Percentiles rank a stretch among this genome's conserved stretches.
phyloP scores from a whole-genome alignment of 2,113 vertebrate genomes.

The Syngnathus typhle region DNA sequence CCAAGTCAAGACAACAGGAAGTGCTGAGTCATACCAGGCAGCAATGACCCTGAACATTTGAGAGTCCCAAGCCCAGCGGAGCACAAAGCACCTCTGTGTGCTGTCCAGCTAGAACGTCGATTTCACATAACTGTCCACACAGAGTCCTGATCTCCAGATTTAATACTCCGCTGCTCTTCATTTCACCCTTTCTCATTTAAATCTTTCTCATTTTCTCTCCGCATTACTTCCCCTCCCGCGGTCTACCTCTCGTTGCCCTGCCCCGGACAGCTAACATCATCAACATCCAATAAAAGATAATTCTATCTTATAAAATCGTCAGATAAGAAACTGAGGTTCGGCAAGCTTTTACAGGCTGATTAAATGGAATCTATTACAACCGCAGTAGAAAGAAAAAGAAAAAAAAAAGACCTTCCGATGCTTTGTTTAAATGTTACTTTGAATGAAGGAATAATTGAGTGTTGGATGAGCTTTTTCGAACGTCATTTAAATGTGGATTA shows the following conservation, averaged over 20 bases:
- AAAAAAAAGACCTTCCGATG: neutral
- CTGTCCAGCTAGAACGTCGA: conserved; percentile 21
- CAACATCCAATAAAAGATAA: conserved; percentile 58
- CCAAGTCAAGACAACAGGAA: conserved; percentile 5
- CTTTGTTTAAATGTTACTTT: conserved; percentile 24
- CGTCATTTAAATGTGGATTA: neutral
- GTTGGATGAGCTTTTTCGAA: neutral
- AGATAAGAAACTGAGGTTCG: conserved; percentile 38
- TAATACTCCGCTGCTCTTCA: conserved; percentile 30
- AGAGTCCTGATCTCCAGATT: conserved; percentile 25
- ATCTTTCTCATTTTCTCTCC: conserved; percentile 40
- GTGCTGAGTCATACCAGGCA: conserved; percentile 38
- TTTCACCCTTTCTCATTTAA: conserved; percentile 36
- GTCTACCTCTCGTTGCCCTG: conserved; percentile 18
- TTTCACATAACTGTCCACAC: conserved; percentile 15
- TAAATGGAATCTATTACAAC: conserved; percentile 36
- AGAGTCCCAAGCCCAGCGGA: conserved; percentile 21
- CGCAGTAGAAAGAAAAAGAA: neutral
- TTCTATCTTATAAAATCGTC: conserved; percentile 37
- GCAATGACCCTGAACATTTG: conserved; percentile 25
- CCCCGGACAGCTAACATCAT: conserved; percentile 51
- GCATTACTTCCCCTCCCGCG: conserved; percentile 5
- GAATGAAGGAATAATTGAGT: conserved; percentile 17
- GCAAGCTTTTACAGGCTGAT: conserved; percentile 31
- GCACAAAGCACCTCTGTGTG: conserved; percentile 33